phyloP scores from a whole-genome alignment of 2,888 invertebrate species.

The Caenorhabditis afra region DNA sequence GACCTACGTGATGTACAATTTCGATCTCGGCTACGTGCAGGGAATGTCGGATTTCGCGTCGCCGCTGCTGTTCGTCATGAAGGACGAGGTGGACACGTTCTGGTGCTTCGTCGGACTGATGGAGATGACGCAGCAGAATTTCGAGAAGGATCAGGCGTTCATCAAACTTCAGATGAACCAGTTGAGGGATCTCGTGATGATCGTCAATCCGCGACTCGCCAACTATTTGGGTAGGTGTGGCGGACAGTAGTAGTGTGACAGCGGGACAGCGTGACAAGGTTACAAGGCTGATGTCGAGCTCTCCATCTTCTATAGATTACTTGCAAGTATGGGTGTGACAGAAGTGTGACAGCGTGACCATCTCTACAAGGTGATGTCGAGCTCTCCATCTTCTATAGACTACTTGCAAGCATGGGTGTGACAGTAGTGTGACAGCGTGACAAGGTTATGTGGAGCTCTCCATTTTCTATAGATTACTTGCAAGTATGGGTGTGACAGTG shows the following conservation, averaged over 20 bases:
- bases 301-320: no score
- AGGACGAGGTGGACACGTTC: slow-evolving; percentile 95
- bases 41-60: slow-evolving; percentile 98
- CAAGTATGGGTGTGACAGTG: neutral
- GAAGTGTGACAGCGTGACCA: no score
- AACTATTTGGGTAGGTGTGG: slow-evolving; percentile 87
- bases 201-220: slow-evolving; percentile 90
- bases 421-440: no score
- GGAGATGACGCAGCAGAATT: slow-evolving; percentile 93
- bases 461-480: no score
- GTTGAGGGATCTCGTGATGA: slow-evolving; percentile 88
- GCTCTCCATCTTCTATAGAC: no score
- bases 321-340: neutral
- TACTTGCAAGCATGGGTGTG: slow-evolving; percentile 12
- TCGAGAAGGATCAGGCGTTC: slow-evolving; percentile 95
- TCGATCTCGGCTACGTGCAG: slow-evolving; percentile 91
- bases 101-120: slow-evolving; percentile 99
- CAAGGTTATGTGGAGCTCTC: no score
- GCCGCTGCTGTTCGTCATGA: slow-evolving; percentile 91
- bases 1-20: slow-evolving; percentile 99
- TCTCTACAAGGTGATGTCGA: no score
- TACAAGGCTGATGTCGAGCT: no score
- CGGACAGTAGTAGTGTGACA: no score
- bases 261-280: no score
- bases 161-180: slow-evolving; percentile 94